Base-by-base conservation (phyloP, 2,888 invertebrate species). In the Chloroclysta siterata region DNA sequence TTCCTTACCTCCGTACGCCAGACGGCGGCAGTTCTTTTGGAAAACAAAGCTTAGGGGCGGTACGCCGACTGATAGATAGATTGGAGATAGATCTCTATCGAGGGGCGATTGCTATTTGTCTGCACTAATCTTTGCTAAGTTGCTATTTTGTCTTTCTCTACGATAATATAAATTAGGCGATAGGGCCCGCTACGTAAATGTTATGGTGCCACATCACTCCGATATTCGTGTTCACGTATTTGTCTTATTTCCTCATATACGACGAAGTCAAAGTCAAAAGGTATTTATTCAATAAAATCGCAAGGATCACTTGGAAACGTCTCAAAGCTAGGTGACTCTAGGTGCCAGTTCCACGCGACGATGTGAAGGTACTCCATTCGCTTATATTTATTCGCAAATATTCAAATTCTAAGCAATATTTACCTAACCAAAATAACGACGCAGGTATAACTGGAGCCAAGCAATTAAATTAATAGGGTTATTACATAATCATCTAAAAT, bases 381-480 rank as follows among this genome's bases (percentile, higher is more conserved):
- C n/a, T n/a, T n/a, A n/a, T n/a, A 10, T 10, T 10, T 39, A 11
- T 39, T 29, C n/a, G 7, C n/a, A 55, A 51, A 46, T 46, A 63
- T 59, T 65, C n/a, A 33, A 56, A 60, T 53, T 13, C 22, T 53
- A 63, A 61, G 46, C 51, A 54, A 52, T 70, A 71, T 55, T 56
- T 62, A n/a, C n/a, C n/a, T n/a, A 53, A 68, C 65, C 51, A 60
- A 47, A 60, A 60, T 39, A 60, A 57, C 39, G 36, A 55, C 47
- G 47, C 46, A 65, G 50, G 57, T 65, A 62, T 70, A 69, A 72
- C 76, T 71, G 60, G 64, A 72, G 74, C 72, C 71, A 60, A 70
- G 77, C 72, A 76, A 90, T 89, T 87, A 89, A 87, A 85, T 88
- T 88, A 89, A 91, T 90, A 78, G 82, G 83, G 76, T 81, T 83